Base-by-base conservation (phyloP, 1,140 invertebrate genomes). In the Drosophila burlai region DNA sequence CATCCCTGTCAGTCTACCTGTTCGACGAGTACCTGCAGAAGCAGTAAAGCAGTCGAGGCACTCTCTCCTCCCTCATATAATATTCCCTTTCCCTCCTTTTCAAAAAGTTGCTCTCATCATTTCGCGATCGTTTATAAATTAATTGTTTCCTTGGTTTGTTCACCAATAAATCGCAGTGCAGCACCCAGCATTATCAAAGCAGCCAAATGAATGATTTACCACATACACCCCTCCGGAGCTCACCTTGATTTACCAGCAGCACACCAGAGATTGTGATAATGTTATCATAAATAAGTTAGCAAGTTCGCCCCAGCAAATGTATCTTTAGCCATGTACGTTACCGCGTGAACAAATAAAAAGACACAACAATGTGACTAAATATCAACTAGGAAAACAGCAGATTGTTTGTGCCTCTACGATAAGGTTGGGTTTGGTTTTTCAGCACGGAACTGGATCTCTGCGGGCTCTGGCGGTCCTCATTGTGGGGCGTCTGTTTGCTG, bases 21-120 rank as follows among this genome's bases (percentile, higher is more conserved):
- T 97, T 97, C 91, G 96, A 97, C 93, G 96, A 97, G 91, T 96
- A 96, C 81, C 94, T 97, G 68, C 94, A 96, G 76, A 96, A 96
- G 90, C 85, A 93, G 75, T 92, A 92, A 91, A 68, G 24, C 54
- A 57, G 59, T 64, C 57, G 21, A n/a, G 18, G 57, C 16, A 3
- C 16, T 26, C 18, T 10, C 43, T n/a, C 36, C 60, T 54, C 34
- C 42, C 40, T 11, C 45, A 57, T 40, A 26, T 40, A 40, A 61
- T 40, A 36, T 76, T 64, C 62, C 59, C 54, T 8, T 43, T 21
- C 26, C 49, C 36, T 24, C 16, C 49, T 18, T 59, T 29, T 16
- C 54, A 34, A 36, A 55, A 38, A 80, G 60, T 81, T 77, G 79
- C 64, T 65, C 55, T 79, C 81, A 87, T 81, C 69, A 46, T 43